Conservation (phyloP, 2,888 invertebrate genomes). For the Andrena minutula region DNA sequence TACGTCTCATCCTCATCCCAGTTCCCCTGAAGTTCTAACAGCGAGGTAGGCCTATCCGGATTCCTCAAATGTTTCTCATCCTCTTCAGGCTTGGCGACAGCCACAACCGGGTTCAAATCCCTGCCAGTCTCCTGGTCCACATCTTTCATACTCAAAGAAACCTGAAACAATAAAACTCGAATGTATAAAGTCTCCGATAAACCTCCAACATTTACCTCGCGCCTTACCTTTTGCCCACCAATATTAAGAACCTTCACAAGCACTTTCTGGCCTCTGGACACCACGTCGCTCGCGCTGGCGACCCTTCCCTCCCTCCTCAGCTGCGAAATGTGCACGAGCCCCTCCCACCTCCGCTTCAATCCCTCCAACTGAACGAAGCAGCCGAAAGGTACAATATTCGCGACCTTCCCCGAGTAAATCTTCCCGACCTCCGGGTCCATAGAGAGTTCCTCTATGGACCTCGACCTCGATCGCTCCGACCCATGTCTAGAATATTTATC, state of each 20-base stretch:
- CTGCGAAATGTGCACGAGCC: constrained; percentile 98
- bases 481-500: constrained; percentile 77
- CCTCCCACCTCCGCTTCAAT: constrained; percentile 95
- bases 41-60: constrained; percentile 93
- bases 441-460: constrained; percentile 87
- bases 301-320: constrained; percentile 96
- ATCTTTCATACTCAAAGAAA: constrained; percentile 98
- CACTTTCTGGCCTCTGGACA: constrained; percentile 94
- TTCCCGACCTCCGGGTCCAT: constrained; percentile 93
- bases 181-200: background rate
- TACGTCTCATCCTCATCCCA: constrained; percentile 93
- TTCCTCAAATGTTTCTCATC: constrained; percentile 92
- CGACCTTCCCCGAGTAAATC: constrained; percentile 97
- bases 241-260: constrained; percentile 95
- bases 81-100: constrained; percentile 87
- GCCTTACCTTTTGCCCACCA: constrained; percentile 91
- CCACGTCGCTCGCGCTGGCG: constrained; percentile 97
- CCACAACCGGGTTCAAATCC: constrained; percentile 95
- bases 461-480: constrained; percentile 75
- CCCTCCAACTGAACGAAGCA: constrained; percentile 99
- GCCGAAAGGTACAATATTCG: constrained; percentile 98
- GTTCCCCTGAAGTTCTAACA: constrained; percentile 86
- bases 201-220: background rate
- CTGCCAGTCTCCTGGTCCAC: constrained; percentile 97
- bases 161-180: constrained; percentile 21